A percentile compares a stretch with the other conserved stretches of the same genome.
Conservation (phyloP, 2,797 vertebrate genomes). For the Pitangus sulphuratus region DNA sequence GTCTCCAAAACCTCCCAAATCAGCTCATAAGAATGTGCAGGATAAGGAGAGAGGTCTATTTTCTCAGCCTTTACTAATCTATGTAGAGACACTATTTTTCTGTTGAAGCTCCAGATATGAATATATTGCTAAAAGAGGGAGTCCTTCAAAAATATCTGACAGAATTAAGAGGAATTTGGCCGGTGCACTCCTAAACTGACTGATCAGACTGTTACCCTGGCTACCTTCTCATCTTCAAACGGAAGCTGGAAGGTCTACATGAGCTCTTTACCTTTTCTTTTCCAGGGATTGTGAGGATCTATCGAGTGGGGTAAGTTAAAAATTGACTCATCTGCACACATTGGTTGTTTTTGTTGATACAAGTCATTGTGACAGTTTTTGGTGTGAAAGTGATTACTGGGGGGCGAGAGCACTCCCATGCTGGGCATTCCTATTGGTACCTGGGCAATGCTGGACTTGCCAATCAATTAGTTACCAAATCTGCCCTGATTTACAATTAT, state of each 20-base stretch:
- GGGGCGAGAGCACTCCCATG: background rate
- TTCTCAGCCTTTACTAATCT: background rate
- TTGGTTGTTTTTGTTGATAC: background rate
- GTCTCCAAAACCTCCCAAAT: background rate
- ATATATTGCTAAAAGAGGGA: background rate
- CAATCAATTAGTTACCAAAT: background rate
- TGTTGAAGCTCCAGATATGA: background rate
- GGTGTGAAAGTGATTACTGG: background rate
- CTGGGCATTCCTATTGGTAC: background rate
- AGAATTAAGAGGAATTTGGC: background rate
- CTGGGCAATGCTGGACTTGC: background rate
- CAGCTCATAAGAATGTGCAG: background rate
- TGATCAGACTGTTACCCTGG: background rate
- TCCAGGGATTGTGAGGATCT: background rate
- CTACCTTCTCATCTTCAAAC: background rate
- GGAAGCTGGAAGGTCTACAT: background rate
- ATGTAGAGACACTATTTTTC: background rate
- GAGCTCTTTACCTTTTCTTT: background rate
- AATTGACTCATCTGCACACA: background rate
- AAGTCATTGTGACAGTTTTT: background rate
- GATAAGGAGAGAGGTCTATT: background rate
- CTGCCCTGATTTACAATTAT: conserved; percentile 2
- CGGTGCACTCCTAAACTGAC: background rate
- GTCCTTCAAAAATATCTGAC: background rate
- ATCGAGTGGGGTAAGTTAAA: background rate